A percentile compares a stretch with the other conserved stretches of the same genome.
These are phyloP conservation scores for Drosophila orena DNA, from an alignment of 1,140 invertebrate genomes.

Conservation along the genomic window DNA sequence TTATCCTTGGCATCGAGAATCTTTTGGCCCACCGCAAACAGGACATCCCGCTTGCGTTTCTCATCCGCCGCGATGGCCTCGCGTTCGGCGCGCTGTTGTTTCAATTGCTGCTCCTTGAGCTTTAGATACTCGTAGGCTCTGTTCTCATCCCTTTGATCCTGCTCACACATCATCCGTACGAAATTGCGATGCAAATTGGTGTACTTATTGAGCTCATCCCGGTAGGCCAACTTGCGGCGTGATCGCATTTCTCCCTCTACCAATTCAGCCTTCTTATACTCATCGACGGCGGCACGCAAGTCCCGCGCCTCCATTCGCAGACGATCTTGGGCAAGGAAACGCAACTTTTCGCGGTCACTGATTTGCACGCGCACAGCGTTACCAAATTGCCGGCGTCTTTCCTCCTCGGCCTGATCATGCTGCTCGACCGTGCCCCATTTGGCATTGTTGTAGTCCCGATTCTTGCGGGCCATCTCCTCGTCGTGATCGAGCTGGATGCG, in stretches of 20 bases:
- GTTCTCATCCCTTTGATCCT: slow-evolving; percentile 60
- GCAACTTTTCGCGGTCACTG: slow-evolving; percentile 49
- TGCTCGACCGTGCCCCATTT: slow-evolving; percentile 59
- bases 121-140: slow-evolving; percentile 55
- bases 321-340: slow-evolving; percentile 62
- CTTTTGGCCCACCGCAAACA: slow-evolving; percentile 61
- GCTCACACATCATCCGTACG: slow-evolving; percentile 54
- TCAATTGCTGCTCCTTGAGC: slow-evolving; percentile 48
- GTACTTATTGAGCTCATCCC: slow-evolving; percentile 60
- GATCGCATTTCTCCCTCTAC: slow-evolving; percentile 20
- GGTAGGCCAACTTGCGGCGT: slow-evolving; percentile 41
- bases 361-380: slow-evolving; percentile 65
- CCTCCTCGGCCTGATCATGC: slow-evolving; percentile 34
- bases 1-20: slow-evolving; percentile 62
- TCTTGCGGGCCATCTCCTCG: slow-evolving; percentile 45
- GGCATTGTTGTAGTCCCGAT: slow-evolving; percentile 52
- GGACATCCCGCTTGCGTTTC: slow-evolving; percentile 44
- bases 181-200: slow-evolving; percentile 53
- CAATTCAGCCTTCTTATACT: slow-evolving; percentile 45
- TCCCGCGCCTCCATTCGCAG: slow-evolving; percentile 43
- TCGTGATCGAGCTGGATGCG: slow-evolving; percentile 43
- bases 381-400: slow-evolving; percentile 50
- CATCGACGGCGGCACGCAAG: slow-evolving; percentile 41
- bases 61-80: slow-evolving; percentile 51
- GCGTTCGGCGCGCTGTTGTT: slow-evolving; percentile 35